Base-by-base conservation (phyloP, 2,888 invertebrate species). In the Steinernema scapterisci region DNA sequence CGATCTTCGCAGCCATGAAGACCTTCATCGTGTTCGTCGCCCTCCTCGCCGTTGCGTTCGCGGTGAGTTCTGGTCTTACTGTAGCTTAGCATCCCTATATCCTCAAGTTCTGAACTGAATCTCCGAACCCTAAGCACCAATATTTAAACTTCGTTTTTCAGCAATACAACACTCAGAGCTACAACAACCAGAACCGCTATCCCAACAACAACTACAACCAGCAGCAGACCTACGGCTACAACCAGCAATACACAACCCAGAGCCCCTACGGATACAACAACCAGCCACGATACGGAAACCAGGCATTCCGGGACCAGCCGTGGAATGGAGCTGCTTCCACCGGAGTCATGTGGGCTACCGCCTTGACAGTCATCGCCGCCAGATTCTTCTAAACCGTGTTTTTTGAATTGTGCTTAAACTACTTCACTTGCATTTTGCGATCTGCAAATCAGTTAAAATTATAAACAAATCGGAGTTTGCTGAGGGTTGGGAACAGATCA, bases 331-430 rank as follows among this genome's bases (percentile, higher is more conserved):
- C 63, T 31, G 31, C 63, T n/a, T 27, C 63, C 63, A 63, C 11
- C 63, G 27, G 63, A 9, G 27, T 38, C 63, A 63, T 63, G 63
- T 27, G 23, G 31, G 63, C 63, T 31, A 63, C 63, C 31, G 63
- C 63, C 1, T 31, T 63, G 23, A 63, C 63, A 13, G 63, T 63
- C 16, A 63, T 63, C 63, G 63, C 63, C 11, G 63, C 38, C 63
- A 1, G 63, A 63, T 63, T 63, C 63, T 63, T 63, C 31, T 63
- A n/a, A 38, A 31, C 3, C 38, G 38, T 38, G 38, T 9, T 38
- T n/a, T n/a, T n/a, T 9, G 9, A 38, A 38, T 38, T 38, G 38
- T 38, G 38, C 38, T 9, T 38, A 3, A 38, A 38, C 38, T 38
- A 38, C 38, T 38, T 38, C 38, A 38, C 38, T 38, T 38, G 38